Conservation (phyloP, 1,140 invertebrate species). For the Pseudomyrmex cubaensis region DNA sequence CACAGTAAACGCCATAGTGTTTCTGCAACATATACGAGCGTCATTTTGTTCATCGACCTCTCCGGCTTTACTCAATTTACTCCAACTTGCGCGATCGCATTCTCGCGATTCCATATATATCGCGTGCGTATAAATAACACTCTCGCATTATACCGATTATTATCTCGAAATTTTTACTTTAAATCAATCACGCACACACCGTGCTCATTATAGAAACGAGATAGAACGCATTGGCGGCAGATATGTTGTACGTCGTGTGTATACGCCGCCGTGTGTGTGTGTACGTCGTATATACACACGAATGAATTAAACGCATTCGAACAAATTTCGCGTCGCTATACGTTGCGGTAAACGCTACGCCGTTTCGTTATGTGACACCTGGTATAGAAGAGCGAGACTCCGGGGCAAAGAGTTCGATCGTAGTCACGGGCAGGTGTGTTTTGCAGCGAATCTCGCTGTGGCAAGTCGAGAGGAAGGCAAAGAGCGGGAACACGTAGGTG, state of each 20-base stretch:
- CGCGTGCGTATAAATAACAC: constrained; percentile 17
- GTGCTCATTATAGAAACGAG: neutral
- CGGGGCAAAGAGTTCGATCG: constrained; percentile 77
- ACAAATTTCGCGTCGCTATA: neutral
- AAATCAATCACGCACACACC: neutral
- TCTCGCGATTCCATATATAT: constrained; percentile 11
- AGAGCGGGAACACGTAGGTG: constrained; percentile 77
- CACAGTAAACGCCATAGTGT: neutral
- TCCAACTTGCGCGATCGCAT: constrained; percentile 24
- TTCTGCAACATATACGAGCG: constrained; percentile 26
- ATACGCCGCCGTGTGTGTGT: no score
- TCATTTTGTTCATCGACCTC: constrained; percentile 35
- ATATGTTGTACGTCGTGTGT: neutral
- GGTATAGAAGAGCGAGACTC: constrained; percentile 67
- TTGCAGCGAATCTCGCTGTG: constrained; percentile 57
- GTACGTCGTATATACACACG: no score
- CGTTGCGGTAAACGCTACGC: constrained; percentile 22
- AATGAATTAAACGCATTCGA: neutral
- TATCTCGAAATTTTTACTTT: constrained; percentile 4
- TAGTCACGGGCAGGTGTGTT: constrained; percentile 76
- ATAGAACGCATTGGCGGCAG: neutral
- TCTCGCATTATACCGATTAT: constrained; percentile 10
- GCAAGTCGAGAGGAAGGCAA: constrained; percentile 59
- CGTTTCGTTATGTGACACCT: constrained; percentile 52
- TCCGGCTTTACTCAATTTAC: constrained; percentile 46